These are phyloP conservation scores for Andrena haemorrhoa DNA, from an alignment of 2,888 invertebrate genomes.

Conservation along the genomic window DNA sequence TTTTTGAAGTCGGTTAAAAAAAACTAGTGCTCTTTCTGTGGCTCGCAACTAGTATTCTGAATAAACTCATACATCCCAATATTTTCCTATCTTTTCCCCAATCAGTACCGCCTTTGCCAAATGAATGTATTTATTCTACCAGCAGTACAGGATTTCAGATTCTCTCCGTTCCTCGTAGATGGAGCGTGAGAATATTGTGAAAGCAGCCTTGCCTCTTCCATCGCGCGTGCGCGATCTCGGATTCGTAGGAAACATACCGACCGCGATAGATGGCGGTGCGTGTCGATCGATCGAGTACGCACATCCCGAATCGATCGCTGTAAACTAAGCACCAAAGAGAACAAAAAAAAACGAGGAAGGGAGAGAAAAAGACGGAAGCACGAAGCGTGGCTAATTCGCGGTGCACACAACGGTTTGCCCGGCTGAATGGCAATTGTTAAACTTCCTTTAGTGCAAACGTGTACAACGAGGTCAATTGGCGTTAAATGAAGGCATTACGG, in stretches of 20 bases:
- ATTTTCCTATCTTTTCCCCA: no score
- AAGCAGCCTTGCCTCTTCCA: neutral
- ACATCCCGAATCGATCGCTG: conserved; percentile 8
- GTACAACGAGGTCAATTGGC: conserved; percentile 85
- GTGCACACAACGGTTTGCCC: conserved; percentile 74
- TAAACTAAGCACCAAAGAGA: conserved; percentile 15
- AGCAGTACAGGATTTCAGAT: neutral
- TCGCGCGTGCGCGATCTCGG: neutral
- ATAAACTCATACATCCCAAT: no score
- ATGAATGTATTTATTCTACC: no score
- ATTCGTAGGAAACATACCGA: neutral
- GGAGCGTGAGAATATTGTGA: neutral
- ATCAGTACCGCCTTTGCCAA: no score
- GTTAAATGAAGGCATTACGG: conserved; percentile 84
- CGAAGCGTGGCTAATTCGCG: conserved; percentile 67
- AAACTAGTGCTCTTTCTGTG: no score
- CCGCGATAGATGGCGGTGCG: neutral
- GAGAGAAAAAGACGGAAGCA: conserved; percentile 73
- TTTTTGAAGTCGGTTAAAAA: no score
- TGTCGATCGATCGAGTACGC: neutral
- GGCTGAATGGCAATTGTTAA: conserved; percentile 85
- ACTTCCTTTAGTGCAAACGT: conserved; percentile 84
- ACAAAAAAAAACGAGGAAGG: conserved; percentile 30
- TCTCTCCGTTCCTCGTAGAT: no score
- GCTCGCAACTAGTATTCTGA: no score